phyloP scores from a whole-genome alignment of 1,140 invertebrate genomes.

The Sinonovacula constricta region DNA sequence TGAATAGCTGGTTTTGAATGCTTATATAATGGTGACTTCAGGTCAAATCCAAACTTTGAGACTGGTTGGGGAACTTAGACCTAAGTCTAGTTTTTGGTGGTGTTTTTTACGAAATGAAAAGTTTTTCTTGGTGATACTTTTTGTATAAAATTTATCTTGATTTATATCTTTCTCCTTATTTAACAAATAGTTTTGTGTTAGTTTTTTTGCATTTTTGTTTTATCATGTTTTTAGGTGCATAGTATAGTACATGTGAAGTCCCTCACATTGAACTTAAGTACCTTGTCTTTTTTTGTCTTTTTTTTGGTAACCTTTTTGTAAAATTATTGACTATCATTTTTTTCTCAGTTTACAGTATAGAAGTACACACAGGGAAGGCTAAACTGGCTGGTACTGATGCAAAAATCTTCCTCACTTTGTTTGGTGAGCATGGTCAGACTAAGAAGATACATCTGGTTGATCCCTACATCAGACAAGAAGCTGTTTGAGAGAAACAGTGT shows the following conservation, averaged over 20 bases:
- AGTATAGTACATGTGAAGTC: background rate
- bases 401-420: slow-evolving; percentile 69
- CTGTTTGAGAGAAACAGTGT: slow-evolving; percentile 60
- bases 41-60: too few species aligned
- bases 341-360: slow-evolving; percentile 61
- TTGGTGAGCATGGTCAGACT: slow-evolving; percentile 63
- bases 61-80: too few species aligned
- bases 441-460: slow-evolving; percentile 65
- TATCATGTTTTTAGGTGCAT: background rate
- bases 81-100: too few species aligned
- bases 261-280: background rate
- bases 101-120: too few species aligned
- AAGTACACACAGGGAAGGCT: slow-evolving; percentile 68
- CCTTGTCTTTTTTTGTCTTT: background rate
- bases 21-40: too few species aligned
- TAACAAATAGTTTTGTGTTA: too few species aligned
- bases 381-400: slow-evolving; percentile 71
- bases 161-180: too few species aligned
- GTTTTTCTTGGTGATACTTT: too few species aligned
- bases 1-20: too few species aligned
- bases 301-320: background rate
- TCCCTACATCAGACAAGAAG: slow-evolving; percentile 62
- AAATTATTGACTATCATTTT: too few species aligned
- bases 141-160: too few species aligned
- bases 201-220: background rate